Percentiles rank a stretch among this genome's conserved stretches.
Conservation (phyloP, 2,797 vertebrate genomes). For the Rhinatrema bivittatum region DNA sequence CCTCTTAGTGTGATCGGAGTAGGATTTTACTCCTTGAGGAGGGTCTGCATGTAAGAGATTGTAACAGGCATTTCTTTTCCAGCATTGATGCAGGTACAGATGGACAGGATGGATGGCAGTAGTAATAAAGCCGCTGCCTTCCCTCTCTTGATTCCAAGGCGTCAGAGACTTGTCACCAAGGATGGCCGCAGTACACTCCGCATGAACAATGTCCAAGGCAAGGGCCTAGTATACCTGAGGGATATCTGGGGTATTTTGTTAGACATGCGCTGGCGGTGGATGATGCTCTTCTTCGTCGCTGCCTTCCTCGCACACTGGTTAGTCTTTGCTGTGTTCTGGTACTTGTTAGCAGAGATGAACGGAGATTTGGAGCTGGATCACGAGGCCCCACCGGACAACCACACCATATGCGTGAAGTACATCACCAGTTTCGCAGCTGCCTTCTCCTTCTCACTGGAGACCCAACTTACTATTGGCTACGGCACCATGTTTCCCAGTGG, state of each 20-base stretch:
- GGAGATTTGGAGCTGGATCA: slow-evolving; percentile 88
- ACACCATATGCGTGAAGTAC: slow-evolving; percentile 90
- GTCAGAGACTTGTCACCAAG: slow-evolving; percentile 82
- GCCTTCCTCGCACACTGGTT: slow-evolving; percentile 94
- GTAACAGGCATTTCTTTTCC: slow-evolving; percentile 13
- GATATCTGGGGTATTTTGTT: slow-evolving; percentile 88
- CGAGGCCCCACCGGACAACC: slow-evolving; percentile 77
- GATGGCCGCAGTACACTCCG: slow-evolving; percentile 78
- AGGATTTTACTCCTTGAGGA: too few species aligned
- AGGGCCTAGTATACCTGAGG: slow-evolving; percentile 69
- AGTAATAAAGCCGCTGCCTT: slow-evolving; percentile 62
- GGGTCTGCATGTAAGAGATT: too few species aligned
- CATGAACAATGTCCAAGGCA: slow-evolving; percentile 51
- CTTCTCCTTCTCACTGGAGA: slow-evolving; percentile 95
- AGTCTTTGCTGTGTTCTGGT: slow-evolving; percentile 93
- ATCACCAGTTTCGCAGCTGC: slow-evolving; percentile 93
- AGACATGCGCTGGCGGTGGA: slow-evolving; percentile 94
- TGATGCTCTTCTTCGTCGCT: slow-evolving; percentile 82
- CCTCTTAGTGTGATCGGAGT: too few species aligned
- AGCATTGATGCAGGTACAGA: slow-evolving; percentile 41
- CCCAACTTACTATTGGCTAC: slow-evolving; percentile 96
- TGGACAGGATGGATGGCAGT: slow-evolving; percentile 38
- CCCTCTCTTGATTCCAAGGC: slow-evolving; percentile 66
- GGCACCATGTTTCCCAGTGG: slow-evolving; percentile 97
- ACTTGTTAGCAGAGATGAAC: slow-evolving; percentile 86